Percentiles rank a stretch among this genome's conserved stretches.
phyloP scores from a whole-genome alignment of 2,797 vertebrate genomes.

The Chaetophractus vellerosus region DNA sequence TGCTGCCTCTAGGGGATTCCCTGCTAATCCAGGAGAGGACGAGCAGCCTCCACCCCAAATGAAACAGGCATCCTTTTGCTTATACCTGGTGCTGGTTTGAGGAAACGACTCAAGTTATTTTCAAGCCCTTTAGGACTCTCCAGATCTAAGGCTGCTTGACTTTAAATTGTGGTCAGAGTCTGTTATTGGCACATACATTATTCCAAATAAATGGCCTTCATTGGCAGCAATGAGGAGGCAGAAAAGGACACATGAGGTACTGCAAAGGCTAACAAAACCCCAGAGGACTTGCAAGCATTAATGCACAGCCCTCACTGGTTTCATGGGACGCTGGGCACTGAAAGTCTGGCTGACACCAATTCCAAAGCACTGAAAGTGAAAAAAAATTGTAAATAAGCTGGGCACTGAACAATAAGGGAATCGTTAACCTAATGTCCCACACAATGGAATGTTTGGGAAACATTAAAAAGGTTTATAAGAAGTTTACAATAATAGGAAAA shows the following conservation, averaged over 20 bases:
- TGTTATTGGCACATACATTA: neutral
- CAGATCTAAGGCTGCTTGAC: neutral
- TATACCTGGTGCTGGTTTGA: neutral
- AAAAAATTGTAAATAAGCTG: neutral
- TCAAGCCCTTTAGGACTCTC: neutral
- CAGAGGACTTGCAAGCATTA: neutral
- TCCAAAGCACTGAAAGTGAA: neutral
- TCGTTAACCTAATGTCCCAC: neutral
- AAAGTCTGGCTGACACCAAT: neutral
- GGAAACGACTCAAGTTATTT: neutral
- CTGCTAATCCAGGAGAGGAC: neutral
- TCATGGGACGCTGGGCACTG: neutral
- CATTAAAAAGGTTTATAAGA: neutral
- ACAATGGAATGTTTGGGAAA: neutral
- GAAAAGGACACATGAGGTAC: neutral
- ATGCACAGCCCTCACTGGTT: neutral
- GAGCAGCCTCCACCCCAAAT: neutral
- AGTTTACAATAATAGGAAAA: constrained; percentile 12
- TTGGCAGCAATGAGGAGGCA: neutral
- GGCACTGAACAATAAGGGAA: neutral
- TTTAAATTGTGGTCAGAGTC: neutral
- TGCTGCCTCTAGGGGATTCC: neutral
- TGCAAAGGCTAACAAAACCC: neutral
- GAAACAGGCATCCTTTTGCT: neutral
- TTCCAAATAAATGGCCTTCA: neutral